A percentile compares a stretch with the other conserved stretches of the same genome.
Evolutionary conservation across 2,888 invertebrate species (phyloP).

Genomic region (Cryptus armator): DNA sequence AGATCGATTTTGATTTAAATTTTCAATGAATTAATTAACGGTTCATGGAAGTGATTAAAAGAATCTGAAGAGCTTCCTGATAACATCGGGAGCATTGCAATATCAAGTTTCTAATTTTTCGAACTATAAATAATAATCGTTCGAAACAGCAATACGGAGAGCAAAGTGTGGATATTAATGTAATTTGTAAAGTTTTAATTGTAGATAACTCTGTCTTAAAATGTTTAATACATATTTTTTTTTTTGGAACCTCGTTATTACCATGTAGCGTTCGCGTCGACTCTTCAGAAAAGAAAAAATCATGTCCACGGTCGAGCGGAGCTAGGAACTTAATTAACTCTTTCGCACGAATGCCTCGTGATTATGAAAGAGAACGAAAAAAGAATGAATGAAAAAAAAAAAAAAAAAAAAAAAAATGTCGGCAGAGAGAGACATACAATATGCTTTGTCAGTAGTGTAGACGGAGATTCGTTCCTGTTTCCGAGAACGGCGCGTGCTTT

Average conservation of each 20-base stretch:
- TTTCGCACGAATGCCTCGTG: neutral
- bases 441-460: neutral
- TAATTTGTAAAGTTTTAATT: neutral
- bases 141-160: too few species aligned
- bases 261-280: neutral
- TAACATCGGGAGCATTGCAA: too few species aligned
- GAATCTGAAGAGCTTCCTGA: too few species aligned
- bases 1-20: too few species aligned
- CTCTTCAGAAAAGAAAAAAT: neutral
- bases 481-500: conserved; percentile 10
- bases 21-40: too few species aligned
- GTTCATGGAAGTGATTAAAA: too few species aligned
- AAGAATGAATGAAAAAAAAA: neutral
- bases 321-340: neutral
- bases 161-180: too few species aligned
- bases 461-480: neutral
- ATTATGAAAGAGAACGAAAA: conserved; percentile 20
- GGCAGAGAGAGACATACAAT: neutral
- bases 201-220: neutral
- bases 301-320: neutral
- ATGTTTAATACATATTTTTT: neutral
- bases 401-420: neutral
- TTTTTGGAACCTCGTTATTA: neutral
- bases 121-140: too few species aligned
- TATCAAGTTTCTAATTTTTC: too few species aligned